Conservation (phyloP, 1,140 invertebrate species). For the Drepana arcuata region DNA sequence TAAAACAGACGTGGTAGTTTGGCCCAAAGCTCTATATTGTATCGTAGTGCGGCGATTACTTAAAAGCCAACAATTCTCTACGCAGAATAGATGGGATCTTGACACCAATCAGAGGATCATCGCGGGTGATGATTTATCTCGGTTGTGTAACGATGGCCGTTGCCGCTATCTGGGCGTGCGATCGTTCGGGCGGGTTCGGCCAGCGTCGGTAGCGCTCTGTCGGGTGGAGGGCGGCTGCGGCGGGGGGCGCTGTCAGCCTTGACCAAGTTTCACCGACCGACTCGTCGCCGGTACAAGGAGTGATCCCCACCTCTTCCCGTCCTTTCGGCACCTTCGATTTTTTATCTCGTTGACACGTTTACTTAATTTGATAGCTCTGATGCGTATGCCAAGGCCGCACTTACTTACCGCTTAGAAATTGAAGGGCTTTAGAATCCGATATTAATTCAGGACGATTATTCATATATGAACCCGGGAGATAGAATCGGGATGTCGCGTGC, state of each 20-base stretch:
- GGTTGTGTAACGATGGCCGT: conserved; percentile 52
- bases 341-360: conserved; percentile 64
- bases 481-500: too few relatives aligned
- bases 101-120: conserved; percentile 57
- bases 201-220: conserved; percentile 29
- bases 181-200: conserved; percentile 45
- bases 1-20: too few relatives aligned
- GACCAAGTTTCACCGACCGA: conserved; percentile 67
- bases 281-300: conserved; percentile 64
- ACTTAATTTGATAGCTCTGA: conserved; percentile 47
- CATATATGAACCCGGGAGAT: too few relatives aligned
- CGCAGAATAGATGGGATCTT: too few relatives aligned
- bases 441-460: too few relatives aligned
- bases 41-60: too few relatives aligned
- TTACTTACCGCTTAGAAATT: too few relatives aligned
- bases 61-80: too few relatives aligned
- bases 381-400: conserved; percentile 38
- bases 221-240: conserved; percentile 19
- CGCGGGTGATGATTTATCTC: conserved; percentile 59
- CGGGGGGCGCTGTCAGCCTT: conserved; percentile 48
- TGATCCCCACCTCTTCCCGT: conserved; percentile 67
- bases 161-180: conserved; percentile 44
- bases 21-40: too few relatives aligned
- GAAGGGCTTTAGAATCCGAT: too few relatives aligned
- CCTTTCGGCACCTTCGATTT: conserved; percentile 60